Base-by-base conservation (phyloP, 2,797 vertebrate genomes). In the Chaetophractus vellerosus region DNA sequence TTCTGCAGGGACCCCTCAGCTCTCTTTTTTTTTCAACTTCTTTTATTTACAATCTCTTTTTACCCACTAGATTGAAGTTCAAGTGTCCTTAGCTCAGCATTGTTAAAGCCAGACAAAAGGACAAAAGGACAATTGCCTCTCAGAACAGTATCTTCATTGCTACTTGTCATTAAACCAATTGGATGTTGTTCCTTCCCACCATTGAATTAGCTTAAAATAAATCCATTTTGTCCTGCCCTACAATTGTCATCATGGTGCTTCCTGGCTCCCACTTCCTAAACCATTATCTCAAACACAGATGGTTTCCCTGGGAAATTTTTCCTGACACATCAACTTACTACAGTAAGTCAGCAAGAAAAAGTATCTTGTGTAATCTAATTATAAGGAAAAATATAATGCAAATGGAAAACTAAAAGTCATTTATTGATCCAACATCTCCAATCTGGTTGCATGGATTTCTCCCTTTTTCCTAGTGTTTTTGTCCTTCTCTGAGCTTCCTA, bases 191-290 rank as follows among this genome's bases (percentile, higher is more conserved):
- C 55, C 48, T 52, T 94, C 16, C 36, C 0, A 94, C 50, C 55
- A 66, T 9, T 76, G 33, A 64, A 64, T 85, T 92, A 79, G 89
- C 55, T 45, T 82, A 75, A 93, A 94, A 80, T 80, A 92, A 94
- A 82, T 33, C 38, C 10, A 12, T 48, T 21, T 28, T 33, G 31
- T 79, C 28, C 71, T 75, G 63, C 21, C 41, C 26, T 48, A 33
- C 33, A 85, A 33, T 55, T 74, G 8, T 55, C 45, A 33, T 86
- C 0, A 9, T 63, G 33, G 45, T 66, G 48, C 14, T 64, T 79
- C 36, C 38, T 79, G n/a, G 66, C 15, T 26, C 52, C 48, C 18
- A 16, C 14, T 55, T 90, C 24, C 57, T 75, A 48, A 4, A 8
- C 45, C 16, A 36, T 21, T 52, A 16, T 87, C 57, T 59, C 33